Percentiles rank a stretch among this genome's conserved stretches.
Conservation (phyloP, 2,888 invertebrate genomes). For the Heliconius ismenius region DNA sequence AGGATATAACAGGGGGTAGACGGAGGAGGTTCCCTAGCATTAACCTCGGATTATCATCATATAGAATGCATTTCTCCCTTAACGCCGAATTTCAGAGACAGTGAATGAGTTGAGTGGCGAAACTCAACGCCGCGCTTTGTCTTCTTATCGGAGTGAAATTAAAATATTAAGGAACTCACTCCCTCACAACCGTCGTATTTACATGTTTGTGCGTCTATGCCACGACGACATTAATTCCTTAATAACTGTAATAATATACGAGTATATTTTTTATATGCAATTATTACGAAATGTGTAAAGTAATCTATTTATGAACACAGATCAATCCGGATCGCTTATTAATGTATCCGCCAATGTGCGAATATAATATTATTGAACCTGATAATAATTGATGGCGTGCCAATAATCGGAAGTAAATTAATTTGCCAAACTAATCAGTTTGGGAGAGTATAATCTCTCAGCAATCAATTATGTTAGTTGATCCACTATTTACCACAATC, state of each 20-base stretch:
- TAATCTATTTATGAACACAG: not conserved
- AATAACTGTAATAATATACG: not conserved
- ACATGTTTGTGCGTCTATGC: no score
- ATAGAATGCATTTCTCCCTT: no score
- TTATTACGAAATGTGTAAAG: not conserved
- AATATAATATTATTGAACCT: slow-evolving; percentile 20
- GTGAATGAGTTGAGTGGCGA: no score
- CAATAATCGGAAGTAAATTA: slow-evolving; percentile 25
- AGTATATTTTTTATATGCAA: not conserved
- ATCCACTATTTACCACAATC: not conserved
- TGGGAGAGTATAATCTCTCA: slow-evolving; percentile 16
- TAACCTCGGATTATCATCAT: no score
- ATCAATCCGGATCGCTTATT: slow-evolving; percentile 17
- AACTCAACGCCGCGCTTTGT: no score
- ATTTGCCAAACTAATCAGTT: slow-evolving; percentile 27
- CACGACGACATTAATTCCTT: not conserved
- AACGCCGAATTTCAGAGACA: no score
- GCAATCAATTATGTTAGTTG: slow-evolving; percentile 13
- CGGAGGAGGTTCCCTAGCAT: no score
- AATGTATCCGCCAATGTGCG: slow-evolving; percentile 21
- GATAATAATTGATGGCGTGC: slow-evolving; percentile 23
- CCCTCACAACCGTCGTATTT: no score
- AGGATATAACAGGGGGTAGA: no score
- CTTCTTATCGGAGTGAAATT: no score
- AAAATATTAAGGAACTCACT: no score